Percentiles rank a stretch among this genome's conserved stretches.
Evolutionary conservation across 2,797 vertebrate species (phyloP).

Genomic region (Myoxocephalus aenaeus): DNA sequence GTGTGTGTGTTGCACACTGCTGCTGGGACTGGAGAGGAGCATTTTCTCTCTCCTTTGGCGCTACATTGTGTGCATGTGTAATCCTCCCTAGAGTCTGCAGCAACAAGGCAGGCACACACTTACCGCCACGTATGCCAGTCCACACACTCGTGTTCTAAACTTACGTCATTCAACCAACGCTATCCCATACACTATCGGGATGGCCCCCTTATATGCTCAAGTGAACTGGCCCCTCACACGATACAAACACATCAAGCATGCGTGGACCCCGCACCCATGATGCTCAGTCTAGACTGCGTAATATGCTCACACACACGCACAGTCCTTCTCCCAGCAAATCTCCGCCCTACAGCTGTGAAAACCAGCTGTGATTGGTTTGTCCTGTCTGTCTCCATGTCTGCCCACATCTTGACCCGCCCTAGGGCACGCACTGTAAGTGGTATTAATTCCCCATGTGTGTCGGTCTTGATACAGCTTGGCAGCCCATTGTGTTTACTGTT

Average conservation of each 20-base stretch:
- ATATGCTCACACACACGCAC: conserved; percentile 21
- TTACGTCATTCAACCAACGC: conserved; percentile 27
- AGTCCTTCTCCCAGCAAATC: conserved; percentile 24
- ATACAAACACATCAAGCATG: conserved; percentile 42
- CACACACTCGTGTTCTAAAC: conserved; percentile 1
- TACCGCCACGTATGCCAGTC: conserved; percentile 26
- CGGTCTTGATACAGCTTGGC: conserved; percentile 24
- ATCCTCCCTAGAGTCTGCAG: conserved; percentile 51
- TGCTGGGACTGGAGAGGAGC: conserved; percentile 30
- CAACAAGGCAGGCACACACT: conserved; percentile 36
- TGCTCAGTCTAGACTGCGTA: conserved; percentile 45
- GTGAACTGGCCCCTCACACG: conserved; percentile 10
- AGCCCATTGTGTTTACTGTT: conserved; percentile 40
- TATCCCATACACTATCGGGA: conserved; percentile 1
- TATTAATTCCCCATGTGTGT: conserved; percentile 45
- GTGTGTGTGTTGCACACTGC: conserved; percentile 4
- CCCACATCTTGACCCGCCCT: conserved; percentile 45
- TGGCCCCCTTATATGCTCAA: not conserved
- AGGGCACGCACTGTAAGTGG: conserved; percentile 28
- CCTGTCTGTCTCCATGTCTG: conserved; percentile 42
- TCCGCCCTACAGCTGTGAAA: conserved; percentile 53
- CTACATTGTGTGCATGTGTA: conserved; percentile 51
- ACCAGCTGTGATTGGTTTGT: conserved; percentile 64
- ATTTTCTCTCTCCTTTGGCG: conserved; percentile 38
- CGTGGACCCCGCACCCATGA: conserved; percentile 59